phyloP scores from a whole-genome alignment of 2,113 vertebrate genomes.

The Polyodon spathula region DNA sequence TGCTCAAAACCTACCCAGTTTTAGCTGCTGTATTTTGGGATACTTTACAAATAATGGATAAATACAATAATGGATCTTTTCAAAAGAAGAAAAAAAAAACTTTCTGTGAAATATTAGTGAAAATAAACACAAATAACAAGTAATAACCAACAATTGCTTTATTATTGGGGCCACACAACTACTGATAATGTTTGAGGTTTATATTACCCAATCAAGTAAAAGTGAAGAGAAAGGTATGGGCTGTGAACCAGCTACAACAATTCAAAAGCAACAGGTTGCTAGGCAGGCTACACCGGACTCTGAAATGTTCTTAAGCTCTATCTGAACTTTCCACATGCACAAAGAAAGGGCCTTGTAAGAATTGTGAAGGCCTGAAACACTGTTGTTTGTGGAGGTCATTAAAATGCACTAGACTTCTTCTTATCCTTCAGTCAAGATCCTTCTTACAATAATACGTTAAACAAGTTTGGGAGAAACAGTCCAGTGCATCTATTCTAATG shows the following conservation, averaged over 20 bases:
- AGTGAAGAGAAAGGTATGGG: slow-evolving; percentile 40
- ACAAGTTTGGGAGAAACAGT: slow-evolving; percentile 6
- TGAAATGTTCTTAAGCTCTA: slow-evolving; percentile 38
- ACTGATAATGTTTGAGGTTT: slow-evolving; percentile 45
- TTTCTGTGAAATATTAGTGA: slow-evolving; percentile 47
- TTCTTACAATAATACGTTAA: slow-evolving; percentile 9
- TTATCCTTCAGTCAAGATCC: slow-evolving; percentile 18
- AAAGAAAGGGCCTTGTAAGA: slow-evolving; percentile 62
- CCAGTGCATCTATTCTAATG: neutral
- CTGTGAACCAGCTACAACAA: slow-evolving; percentile 32
- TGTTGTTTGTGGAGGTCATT: slow-evolving; percentile 19
- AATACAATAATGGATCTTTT: no score
- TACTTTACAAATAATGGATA: slow-evolving; percentile 60
- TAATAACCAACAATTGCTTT: slow-evolving; percentile 45
- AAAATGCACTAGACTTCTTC: slow-evolving; percentile 20
- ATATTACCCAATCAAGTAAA: slow-evolving; percentile 60
- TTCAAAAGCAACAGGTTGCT: slow-evolving; percentile 51
- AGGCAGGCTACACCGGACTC: slow-evolving; percentile 46
- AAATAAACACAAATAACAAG: slow-evolving; percentile 38
- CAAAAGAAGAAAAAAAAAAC: slow-evolving; percentile 51
- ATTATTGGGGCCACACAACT: slow-evolving; percentile 53
- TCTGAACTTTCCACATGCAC: slow-evolving; percentile 51
- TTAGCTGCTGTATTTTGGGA: slow-evolving; percentile 20
- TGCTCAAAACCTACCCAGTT: neutral
- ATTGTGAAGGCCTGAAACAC: slow-evolving; percentile 14